Evolutionary conservation across 2,797 vertebrate genomes (phyloP), one percentile per base, ranked within the genome.

Genomic region (Peromyscus aztecus): DNA sequence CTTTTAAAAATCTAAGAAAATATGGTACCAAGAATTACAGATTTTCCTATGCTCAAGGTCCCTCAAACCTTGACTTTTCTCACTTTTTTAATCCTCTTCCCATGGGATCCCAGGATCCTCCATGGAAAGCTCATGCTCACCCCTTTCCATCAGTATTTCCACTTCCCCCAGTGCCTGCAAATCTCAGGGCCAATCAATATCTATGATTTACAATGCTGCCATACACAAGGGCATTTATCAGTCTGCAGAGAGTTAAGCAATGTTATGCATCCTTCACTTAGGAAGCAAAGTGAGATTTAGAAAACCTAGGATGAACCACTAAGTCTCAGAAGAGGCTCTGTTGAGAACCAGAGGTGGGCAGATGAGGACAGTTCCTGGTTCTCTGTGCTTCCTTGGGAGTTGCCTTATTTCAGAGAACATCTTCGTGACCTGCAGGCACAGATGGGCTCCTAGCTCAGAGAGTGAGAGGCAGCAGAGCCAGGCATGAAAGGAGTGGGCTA

Each of bases 401-500:
- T 8, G 40, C 46, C 21, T 89, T 91, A 19, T 93, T 67, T 91
- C 73, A 91, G 84, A 96, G n/a, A 73, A 2, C 27, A 13, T 19
- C n/a, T 82, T 2, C 13, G 16, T 40, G 71, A 6, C 8, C 2
- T 40, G 27, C 3, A 27, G 40, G 10, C 21, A 49, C 23, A 1
- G 40, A 23, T 0, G 13, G 37, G 2, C 24, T 76, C 90, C 89
- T 61, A 37, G 9, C 4, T 37, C 24, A 43, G 6, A 4, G 2
- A 83, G 34, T 19, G 40, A 88, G 52, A 82, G 78, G 82, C 34
- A 71, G 49, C 37, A 75, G 37, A 86, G 19, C 31, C 3, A 59
- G 55, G 37, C 78, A 76, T 89, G 61, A 94, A 89, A 90, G 73
- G 75, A 24, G 34, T 14, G n/a, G 94, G 90, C 86, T 88, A 89